Conservation (phyloP, 2,888 invertebrate species). For the Zhengitettix transpicula region DNA sequence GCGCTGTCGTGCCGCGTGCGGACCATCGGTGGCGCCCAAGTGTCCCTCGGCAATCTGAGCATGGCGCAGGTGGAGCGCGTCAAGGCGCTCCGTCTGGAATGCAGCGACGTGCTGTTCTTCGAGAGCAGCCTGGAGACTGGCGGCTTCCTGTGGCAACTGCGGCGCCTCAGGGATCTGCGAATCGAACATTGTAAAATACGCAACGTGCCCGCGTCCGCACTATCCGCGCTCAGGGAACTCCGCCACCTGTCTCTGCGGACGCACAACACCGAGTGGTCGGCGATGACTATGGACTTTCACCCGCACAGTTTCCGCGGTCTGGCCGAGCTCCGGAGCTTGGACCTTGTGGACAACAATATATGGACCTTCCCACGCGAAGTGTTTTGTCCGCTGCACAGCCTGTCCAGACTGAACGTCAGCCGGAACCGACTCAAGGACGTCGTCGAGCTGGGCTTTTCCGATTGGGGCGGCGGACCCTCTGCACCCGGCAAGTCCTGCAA, state of each 20-base stretch:
- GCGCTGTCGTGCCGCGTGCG: constrained; percentile 43
- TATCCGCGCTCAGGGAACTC: constrained; percentile 48
- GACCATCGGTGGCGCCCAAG: constrained; percentile 51
- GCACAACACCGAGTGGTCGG: constrained; percentile 64
- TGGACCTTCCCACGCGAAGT: constrained; percentile 21
- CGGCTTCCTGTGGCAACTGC: constrained; percentile 39
- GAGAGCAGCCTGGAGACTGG: constrained; percentile 43
- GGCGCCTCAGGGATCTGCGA: constrained; percentile 45
- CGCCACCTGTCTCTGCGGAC: constrained; percentile 50
- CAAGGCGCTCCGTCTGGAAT: constrained; percentile 49
- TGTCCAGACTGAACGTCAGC: constrained; percentile 54
- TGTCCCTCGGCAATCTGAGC: constrained; percentile 50
- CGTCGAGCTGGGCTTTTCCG: constrained; percentile 54
- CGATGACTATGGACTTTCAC: constrained; percentile 58
- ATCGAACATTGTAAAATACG: constrained; percentile 65
- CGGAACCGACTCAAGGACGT: constrained; percentile 64
- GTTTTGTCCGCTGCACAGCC: constrained; percentile 52
- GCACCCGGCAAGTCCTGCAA: constrained; percentile 49
- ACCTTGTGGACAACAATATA: constrained; percentile 22
- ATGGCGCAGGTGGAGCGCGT: constrained; percentile 49
- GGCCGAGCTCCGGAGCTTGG: constrained; percentile 19
- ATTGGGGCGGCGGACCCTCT: constrained; percentile 38
- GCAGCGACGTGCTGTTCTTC: constrained; percentile 57
- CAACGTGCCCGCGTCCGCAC: constrained; percentile 50
- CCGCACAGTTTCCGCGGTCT: constrained; percentile 36